A percentile compares a stretch with the other conserved stretches of the same genome.
These are phyloP conservation scores for Hirtodrosophila histrioides DNA, from an alignment of 2,888 invertebrate genomes.

Conservation along the genomic window DNA sequence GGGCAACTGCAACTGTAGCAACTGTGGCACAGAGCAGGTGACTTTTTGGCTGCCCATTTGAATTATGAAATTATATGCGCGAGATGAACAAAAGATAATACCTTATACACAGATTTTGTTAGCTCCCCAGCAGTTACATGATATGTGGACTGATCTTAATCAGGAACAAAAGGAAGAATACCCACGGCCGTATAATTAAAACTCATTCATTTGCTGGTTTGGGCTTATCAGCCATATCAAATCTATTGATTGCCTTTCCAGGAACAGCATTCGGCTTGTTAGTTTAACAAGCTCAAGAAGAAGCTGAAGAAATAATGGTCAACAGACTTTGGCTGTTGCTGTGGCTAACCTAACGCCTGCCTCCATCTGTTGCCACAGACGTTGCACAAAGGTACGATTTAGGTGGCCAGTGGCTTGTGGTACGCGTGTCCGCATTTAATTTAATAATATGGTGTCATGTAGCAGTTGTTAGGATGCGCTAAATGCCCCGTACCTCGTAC, in stretches of 20 bases:
- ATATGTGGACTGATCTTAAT: slow-evolving; percentile 60
- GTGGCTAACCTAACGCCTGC: slow-evolving; percentile 28
- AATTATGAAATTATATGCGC: slow-evolving; percentile 65
- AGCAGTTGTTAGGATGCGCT: slow-evolving; percentile 78
- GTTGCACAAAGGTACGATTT: slow-evolving; percentile 50
- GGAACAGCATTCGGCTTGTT: slow-evolving; percentile 58
- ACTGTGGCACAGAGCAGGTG: slow-evolving; percentile 54
- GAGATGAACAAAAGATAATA: slow-evolving; percentile 10
- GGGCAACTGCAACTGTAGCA: slow-evolving; percentile 29
- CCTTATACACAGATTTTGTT: slow-evolving; percentile 45
- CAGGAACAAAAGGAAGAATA: slow-evolving; percentile 22
- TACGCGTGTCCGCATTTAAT: slow-evolving; percentile 75
- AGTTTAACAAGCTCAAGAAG: slow-evolving; percentile 51
- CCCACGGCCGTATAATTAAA: slow-evolving; percentile 63
- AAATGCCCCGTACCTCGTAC: slow-evolving; percentile 61
- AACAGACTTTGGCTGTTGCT: slow-evolving; percentile 35
- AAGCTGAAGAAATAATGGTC: slow-evolving; percentile 61
- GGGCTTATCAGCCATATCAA: slow-evolving; percentile 36
- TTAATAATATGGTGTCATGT: slow-evolving; percentile 79
- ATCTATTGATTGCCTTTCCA: slow-evolving; percentile 72
- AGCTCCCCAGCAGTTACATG: slow-evolving; percentile 48
- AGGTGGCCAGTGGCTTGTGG: slow-evolving; percentile 52
- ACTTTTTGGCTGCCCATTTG: slow-evolving; percentile 59
- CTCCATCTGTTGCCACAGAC: slow-evolving; percentile 66
- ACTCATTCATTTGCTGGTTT: slow-evolving; percentile 62